A percentile compares a stretch with the other conserved stretches of the same genome.
Conservation (phyloP, 1,140 invertebrate genomes). For the Penaeus chinensis region DNA sequence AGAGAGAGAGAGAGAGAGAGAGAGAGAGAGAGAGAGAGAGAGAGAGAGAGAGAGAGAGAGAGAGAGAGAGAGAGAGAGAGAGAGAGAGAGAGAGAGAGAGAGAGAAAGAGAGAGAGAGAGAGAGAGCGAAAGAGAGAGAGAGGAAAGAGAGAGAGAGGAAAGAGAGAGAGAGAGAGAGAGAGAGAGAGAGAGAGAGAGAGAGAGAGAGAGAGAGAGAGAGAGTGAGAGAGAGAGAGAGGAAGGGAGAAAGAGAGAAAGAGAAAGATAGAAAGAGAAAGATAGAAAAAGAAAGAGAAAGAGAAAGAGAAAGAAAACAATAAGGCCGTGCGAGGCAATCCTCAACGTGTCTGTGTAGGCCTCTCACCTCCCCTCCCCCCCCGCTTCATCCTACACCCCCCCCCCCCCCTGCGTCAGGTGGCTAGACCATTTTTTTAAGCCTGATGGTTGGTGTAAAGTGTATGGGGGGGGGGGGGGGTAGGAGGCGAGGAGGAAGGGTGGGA, state of each 20-base stretch:
- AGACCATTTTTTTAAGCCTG: too few relatives aligned
- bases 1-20: not conserved
- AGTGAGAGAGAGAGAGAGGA: not conserved
- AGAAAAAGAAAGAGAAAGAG: not conserved
- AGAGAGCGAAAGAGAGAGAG: not conserved
- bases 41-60: not conserved
- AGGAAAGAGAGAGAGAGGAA: not conserved
- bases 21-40: not conserved
- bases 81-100: not conserved
- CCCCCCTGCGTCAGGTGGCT: too few relatives aligned
- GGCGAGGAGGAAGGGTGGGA: not conserved
- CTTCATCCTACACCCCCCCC: too few relatives aligned
- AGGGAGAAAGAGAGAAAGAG: not conserved
- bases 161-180: not conserved
- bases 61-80: not conserved
- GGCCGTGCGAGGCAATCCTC: too few relatives aligned
- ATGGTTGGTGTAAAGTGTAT: too few relatives aligned
- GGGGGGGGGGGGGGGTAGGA: not conserved
- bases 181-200: not conserved
- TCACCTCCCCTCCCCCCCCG: too few relatives aligned
- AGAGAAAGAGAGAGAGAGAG: not conserved
- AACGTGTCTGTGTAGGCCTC: too few relatives aligned
- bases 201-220: not conserved
- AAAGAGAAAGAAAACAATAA: not conserved
- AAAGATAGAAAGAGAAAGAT: not conserved